phyloP scores from a whole-genome alignment of 2,888 invertebrate species.

The Agrotis segetum region DNA sequence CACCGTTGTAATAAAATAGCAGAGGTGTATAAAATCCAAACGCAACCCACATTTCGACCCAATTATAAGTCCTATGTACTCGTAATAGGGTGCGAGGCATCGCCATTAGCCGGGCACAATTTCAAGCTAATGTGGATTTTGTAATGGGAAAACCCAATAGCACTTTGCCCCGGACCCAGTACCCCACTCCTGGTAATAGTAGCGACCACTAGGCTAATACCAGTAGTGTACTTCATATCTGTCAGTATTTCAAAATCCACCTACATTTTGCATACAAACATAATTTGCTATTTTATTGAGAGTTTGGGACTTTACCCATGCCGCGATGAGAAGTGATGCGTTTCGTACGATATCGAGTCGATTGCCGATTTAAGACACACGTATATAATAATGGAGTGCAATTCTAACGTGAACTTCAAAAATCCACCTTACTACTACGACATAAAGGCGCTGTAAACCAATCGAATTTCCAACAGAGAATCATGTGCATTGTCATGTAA shows the following conservation, averaged over 20 bases:
- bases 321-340: too few relatives aligned
- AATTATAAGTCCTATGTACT: background rate
- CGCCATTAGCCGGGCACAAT: slow-evolving; percentile 1
- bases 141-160: slow-evolving; percentile 17
- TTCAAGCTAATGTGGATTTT: slow-evolving; percentile 17
- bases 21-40: background rate
- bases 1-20: background rate
- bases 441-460: too few relatives aligned
- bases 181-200: slow-evolving; percentile 8
- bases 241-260: background rate
- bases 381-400: too few relatives aligned
- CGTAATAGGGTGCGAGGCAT: background rate
- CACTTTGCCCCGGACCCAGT: slow-evolving; percentile 7
- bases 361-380: too few relatives aligned
- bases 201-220: background rate
- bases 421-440: too few relatives aligned
- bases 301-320: background rate
- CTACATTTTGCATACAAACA: too few relatives aligned
- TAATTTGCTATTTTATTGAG: background rate
- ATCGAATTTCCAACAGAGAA: too few relatives aligned
- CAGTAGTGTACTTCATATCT: background rate
- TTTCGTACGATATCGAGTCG: too few relatives aligned
- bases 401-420: too few relatives aligned
- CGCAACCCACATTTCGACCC: background rate
- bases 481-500: too few relatives aligned